Evolutionary conservation across 1,140 invertebrate genomes (phyloP), one percentile per base, ranked within the genome.

Genomic region (Streblospio benedicti): DNA sequence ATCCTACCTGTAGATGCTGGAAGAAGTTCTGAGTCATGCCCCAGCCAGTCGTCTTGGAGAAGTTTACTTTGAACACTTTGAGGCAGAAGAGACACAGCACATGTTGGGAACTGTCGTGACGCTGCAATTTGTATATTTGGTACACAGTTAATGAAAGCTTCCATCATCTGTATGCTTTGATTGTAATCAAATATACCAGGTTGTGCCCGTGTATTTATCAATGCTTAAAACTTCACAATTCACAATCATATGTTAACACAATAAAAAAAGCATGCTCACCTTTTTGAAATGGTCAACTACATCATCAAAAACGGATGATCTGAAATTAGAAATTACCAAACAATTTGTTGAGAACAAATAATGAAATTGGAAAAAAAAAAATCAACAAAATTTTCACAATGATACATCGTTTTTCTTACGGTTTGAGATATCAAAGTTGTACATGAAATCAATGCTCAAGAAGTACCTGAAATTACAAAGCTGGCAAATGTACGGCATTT

Each of bases 221-320:
- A 41, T 41, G 9, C n/a, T 18, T 41, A 12, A 41, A 41, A n/a
- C n/a, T n/a, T n/a, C n/a, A n/a, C n/a, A 41, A 41, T 41, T 12
- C 38, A 12, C 27, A 9, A 47, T 27, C 27, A 43, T 5, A 43
- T 56, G 23, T 38, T 16, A 23, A 12, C 14, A 50, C 14, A 25
- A n/a, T 25, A 44, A 28, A 35, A 1, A 55, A 4, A 2, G 14
- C 41, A 52, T 18, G 23, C 38, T 20, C 23, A 75, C 74, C 70
- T 76, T 76, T 61, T 76, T 75, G 57, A 76, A 76, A 61, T 76
- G 74, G 45, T 76, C 74, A 1, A 76, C 71, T 5, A 75, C 72
- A 66, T 76, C 74, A 55, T 68, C 71, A 56, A 74, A 76, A 69
- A 75, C 70, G 18, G 73, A 75, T 0, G 73, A 75, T 1, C 72